Evolutionary conservation across 2,797 vertebrate species (phyloP), one percentile per base, ranked within the genome.

Genomic region (Siniperca undulata): DNA sequence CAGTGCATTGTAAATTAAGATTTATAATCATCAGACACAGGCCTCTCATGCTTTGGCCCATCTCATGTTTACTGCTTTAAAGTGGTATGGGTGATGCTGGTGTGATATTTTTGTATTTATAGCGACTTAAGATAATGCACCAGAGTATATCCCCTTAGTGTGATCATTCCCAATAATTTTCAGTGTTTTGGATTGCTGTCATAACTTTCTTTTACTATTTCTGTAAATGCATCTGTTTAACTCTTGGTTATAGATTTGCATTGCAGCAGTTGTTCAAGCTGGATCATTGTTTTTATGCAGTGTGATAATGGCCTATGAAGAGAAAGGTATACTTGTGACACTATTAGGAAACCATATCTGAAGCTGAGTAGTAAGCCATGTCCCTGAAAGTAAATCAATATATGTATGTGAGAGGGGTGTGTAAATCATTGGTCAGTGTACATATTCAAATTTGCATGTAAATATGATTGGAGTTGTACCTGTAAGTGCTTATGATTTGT

Each of bases 41-140:
- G 77, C 61, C 69, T 73, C 44, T 77, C 13, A 7, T 69, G 68
- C 56, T 71, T 80, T 80, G 62, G 68, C 81, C 46, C 61, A 40
- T 83, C 52, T 83, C 61, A 77, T 58, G 80, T 78, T 76, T 74
- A 83, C 74, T 71, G 80, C 82, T 85, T 85, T 75, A 93, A 93
- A 94, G 93, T 95, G 91, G 92, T 95, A 92, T 94, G 93, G 88
- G 88, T 85, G 85, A 94, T 94, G 95, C 95, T 94, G 95, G 94
- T 96, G 96, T 96, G 96, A 95, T 95, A 94, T 97, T 97, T 98
- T 98, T 98, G 94, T 97, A 98, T 95, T 94, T 95, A 95, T 91
- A 95, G 92, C 95, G 94, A 95, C 86, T 92, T 92, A 93, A 94
- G 94, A 88, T 91, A 88, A 94, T 89, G 72, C 82, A 92, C 79